Evolutionary conservation across 2,113 vertebrate species (phyloP), one percentile per base, ranked within the genome.

Genomic region (Gymnocephalus cernua): DNA sequence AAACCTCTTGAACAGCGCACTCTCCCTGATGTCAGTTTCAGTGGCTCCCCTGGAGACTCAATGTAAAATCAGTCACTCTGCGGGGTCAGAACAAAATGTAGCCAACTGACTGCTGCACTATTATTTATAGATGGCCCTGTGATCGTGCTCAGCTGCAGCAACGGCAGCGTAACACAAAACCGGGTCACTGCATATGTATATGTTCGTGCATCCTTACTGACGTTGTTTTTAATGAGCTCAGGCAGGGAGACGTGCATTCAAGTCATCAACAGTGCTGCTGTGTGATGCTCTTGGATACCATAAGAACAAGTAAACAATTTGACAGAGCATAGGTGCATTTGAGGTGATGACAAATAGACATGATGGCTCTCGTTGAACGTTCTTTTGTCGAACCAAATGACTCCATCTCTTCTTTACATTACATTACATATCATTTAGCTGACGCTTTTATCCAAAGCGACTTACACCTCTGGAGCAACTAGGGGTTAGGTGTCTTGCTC

Each of bases 121-220:
- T 89, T 87, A 90, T 79, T 90, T 85, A 88, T 88, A 87, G 86
- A 86, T 58, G 79, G 76, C 19, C 70, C 57, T 69, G 47, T 38
- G 23, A 66, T 82, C 41, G 12, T 47, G 71, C 59, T 82, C 68
- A 73, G 80, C 79, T 80, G 80, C 54, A 44, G 76, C 61, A 62
- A 63, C 15, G 3, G 54, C 67, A 32, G 25, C 77, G 1, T 75
- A 23, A 15, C 56, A 48, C 21, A 25, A 64, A 86, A 79, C 38
- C 59, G 35, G 87, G 80, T 87, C 87, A 77, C 44, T 68, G 70
- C 56, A 62, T 70, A 32, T 66, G 80, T 72, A 51, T 68, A 69
- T 73, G 59, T 84, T 71, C 68, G 58, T 57, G 58, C 70, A 38
- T 78, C 65, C 35, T 82, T 7, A 50, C 65, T 58, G 73, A 69